A percentile compares a stretch with the other conserved stretches of the same genome.
Conservation (phyloP, 2,113 vertebrate genomes). For the Archocentrus centrarchus region DNA sequence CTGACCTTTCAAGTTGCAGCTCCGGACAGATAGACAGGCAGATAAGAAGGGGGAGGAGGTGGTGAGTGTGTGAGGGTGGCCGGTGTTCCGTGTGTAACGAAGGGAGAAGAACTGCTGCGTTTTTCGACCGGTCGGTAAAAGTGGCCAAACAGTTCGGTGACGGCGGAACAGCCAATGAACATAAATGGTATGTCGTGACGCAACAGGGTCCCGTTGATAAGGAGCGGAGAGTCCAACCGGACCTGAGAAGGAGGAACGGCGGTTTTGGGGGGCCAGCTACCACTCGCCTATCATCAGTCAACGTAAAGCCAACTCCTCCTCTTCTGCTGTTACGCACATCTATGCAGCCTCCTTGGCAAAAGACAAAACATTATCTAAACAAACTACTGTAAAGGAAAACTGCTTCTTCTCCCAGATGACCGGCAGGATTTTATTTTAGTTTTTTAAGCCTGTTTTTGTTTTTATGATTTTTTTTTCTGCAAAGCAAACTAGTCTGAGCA, state of each 20-base stretch:
- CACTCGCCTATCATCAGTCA: constrained; percentile 84
- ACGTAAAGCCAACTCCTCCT: constrained; percentile 83
- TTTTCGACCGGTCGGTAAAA: constrained; percentile 55
- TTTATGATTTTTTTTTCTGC: constrained; percentile 20
- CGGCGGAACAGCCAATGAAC: constrained; percentile 87
- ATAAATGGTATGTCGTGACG: constrained; percentile 87
- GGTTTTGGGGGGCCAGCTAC: constrained; percentile 78
- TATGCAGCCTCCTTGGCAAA: constrained; percentile 69
- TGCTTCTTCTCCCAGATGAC: constrained; percentile 51
- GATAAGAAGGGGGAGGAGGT: neutral
- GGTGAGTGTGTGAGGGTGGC: neutral
- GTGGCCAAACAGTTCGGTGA: constrained; percentile 74
- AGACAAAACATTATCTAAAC: constrained; percentile 57
- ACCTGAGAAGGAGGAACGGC: constrained; percentile 85
- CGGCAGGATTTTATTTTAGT: constrained; percentile 55
- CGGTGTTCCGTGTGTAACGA: constrained; percentile 39
- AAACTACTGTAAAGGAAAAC: constrained; percentile 56
- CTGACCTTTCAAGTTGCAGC: constrained; percentile 11
- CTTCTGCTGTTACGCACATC: constrained; percentile 79
- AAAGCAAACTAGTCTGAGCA: constrained; percentile 37
- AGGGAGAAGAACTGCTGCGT: constrained; percentile 23
- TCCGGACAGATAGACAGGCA: neutral
- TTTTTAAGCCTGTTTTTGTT: neutral
- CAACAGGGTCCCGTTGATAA: constrained; percentile 93
- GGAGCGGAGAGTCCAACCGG: constrained; percentile 88